phyloP scores from a whole-genome alignment of 1,140 invertebrate genomes.

The Scylla paramamosain region DNA sequence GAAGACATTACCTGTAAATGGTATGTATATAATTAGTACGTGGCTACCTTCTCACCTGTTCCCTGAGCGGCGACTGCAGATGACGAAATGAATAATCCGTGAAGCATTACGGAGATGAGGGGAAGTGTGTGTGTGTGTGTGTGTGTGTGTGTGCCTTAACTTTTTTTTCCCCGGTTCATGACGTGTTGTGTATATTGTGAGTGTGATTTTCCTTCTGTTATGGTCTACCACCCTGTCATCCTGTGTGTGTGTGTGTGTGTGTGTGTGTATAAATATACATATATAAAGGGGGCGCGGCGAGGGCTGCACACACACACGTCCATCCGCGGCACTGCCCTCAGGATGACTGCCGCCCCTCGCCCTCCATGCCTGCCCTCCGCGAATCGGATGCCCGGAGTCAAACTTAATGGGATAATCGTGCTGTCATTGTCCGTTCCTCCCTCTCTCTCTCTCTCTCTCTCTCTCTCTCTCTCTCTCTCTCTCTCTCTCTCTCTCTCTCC shows the following conservation, averaged over 20 bases:
- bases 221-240: no score
- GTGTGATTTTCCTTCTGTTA: no score
- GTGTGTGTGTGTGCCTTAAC: not conserved
- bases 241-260: no score
- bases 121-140: not conserved
- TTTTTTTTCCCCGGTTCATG: no score
- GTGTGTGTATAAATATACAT: no score
- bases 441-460: not conserved
- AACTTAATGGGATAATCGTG: slow-evolving; percentile 73
- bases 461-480: not conserved
- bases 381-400: slow-evolving; percentile 73
- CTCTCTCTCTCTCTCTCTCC: not conserved
- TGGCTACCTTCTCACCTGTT: not conserved
- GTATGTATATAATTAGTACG: no score
- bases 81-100: not conserved
- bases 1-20: no score
- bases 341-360: slow-evolving; percentile 53
- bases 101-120: not conserved
- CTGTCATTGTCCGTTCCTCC: slow-evolving; percentile 69
- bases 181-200: no score
- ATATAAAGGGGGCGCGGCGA: no score
- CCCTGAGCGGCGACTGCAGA: not conserved
- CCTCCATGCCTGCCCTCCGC: slow-evolving; percentile 48
- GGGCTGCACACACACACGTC: not conserved
- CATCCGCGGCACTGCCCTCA: slow-evolving; percentile 54